Evolutionary conservation across 92 coral and sea anemone species (phyloP).

Genomic region (Epizoanthus illoricatus): DNA sequence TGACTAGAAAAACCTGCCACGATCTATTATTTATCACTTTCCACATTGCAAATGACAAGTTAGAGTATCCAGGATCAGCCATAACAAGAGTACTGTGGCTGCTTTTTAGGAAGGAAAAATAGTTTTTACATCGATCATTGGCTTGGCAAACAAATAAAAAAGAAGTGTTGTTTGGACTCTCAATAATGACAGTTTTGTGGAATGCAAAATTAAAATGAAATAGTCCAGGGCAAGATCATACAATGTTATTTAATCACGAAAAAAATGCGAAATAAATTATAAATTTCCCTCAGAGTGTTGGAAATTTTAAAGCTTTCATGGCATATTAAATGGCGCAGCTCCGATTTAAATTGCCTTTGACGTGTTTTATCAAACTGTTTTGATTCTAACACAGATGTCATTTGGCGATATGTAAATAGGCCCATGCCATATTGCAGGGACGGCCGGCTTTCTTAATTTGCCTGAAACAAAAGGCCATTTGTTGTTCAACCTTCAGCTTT

Average conservation of each 20-base stretch:
- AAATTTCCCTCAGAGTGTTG: background rate
- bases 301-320: background rate
- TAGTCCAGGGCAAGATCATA: background rate
- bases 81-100: background rate
- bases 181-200: background rate
- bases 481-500: background rate
- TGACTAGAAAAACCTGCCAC: background rate
- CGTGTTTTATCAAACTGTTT: background rate
- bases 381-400: constrained; percentile 2
- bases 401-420: constrained; percentile 10
- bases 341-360: background rate
- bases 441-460: background rate
- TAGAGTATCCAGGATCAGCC: background rate
- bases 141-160: background rate
- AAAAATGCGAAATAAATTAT: background rate
- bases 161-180: background rate
- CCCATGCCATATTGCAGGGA: background rate
- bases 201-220: constrained; percentile 1
- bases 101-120: background rate
- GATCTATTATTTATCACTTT: background rate
- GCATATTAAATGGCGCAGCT: background rate
- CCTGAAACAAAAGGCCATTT: background rate
- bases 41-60: background rate
- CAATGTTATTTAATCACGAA: background rate
- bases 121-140: background rate